Evolutionary conservation across 2,113 vertebrate species (phyloP).

Genomic region (Saguinus imperator): DNA sequence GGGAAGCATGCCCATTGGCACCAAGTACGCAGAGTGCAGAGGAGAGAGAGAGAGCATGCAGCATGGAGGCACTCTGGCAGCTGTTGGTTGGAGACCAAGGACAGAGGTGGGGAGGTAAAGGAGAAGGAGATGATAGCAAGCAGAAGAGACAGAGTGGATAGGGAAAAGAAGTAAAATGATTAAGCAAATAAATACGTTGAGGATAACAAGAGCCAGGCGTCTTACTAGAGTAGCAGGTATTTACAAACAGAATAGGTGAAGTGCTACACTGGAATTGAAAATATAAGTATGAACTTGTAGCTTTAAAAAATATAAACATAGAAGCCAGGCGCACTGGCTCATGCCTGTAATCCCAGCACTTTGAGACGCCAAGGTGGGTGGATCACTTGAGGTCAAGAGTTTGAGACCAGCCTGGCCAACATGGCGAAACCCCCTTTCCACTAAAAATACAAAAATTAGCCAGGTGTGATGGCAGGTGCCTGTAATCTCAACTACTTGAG

Average conservation of each 20-base stretch:
- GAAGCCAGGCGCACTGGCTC: neutral
- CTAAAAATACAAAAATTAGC: no score
- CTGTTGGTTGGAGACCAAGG: neutral
- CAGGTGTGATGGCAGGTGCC: no score
- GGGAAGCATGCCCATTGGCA: neutral
- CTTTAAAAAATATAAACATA: neutral
- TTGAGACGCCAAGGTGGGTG: neutral
- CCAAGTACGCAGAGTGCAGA: rapidly evolving
- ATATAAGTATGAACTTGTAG: neutral
- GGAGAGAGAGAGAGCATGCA: neutral
- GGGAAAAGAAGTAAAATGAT: neutral
- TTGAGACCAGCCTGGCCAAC: no score
- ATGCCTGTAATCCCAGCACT: neutral
- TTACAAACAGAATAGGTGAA: neutral
- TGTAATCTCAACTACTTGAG: neutral
- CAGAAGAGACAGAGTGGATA: rapidly evolving
- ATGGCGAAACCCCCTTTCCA: no score
- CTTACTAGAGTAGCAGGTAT: neutral
- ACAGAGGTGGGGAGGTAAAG: neutral
- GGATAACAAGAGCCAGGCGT: neutral
- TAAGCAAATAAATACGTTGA: neutral
- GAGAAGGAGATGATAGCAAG: rapidly evolving
- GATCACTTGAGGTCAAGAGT: no score
- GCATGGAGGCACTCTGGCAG: rapidly evolving
- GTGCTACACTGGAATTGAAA: neutral